Evolutionary conservation across 2,888 invertebrate species (phyloP), one percentile per base, ranked within the genome.

Genomic region (Pheosia tremula): DNA sequence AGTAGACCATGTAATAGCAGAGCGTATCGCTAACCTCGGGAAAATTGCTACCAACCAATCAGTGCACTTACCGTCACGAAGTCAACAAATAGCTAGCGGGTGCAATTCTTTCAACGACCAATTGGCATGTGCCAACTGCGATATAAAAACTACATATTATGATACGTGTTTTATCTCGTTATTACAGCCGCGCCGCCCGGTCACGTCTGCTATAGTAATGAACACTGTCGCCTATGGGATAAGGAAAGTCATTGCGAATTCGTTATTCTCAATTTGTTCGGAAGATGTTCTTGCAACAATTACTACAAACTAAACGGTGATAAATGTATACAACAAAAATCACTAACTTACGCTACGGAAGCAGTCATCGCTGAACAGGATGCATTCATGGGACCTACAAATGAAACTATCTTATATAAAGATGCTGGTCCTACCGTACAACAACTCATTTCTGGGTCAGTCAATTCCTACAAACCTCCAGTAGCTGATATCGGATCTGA

Each of bases 131-230:
- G 61, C 63, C 64, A 71, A 75, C 76, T 71, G 59, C 60, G 47
- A 65, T 54, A 63, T 66, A 68, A 72, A 69, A 61, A 61, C 62
- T 66, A 47, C 53, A 61, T 55, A 24, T 24, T 24, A 53, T 54
- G 56, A 61, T 64, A 65, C 61, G 62, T 71, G 63, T 63, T 62
- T 67, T 71, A 56, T 73, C 60, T 72, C 36, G 10, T 69, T 63
- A 62, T 88, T 87, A 68, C 94, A 98, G 98, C 98, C 77, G 97
- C 98, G 36, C 95, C 96, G 81, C 96, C 97, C 45, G 97, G 97
- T 62, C 96, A 97, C 76, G 97, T 98, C 50, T 98, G 98, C 86
- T 97, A 98, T 90, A 97, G 97, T 82, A 97, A 98, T 85, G 96
- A 97, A 66, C 98, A 98, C 86, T 98, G 98, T 85, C 96, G 96